Base-by-base conservation (phyloP, 2,113 vertebrate species). In the Telmatochromis sp. region DNA sequence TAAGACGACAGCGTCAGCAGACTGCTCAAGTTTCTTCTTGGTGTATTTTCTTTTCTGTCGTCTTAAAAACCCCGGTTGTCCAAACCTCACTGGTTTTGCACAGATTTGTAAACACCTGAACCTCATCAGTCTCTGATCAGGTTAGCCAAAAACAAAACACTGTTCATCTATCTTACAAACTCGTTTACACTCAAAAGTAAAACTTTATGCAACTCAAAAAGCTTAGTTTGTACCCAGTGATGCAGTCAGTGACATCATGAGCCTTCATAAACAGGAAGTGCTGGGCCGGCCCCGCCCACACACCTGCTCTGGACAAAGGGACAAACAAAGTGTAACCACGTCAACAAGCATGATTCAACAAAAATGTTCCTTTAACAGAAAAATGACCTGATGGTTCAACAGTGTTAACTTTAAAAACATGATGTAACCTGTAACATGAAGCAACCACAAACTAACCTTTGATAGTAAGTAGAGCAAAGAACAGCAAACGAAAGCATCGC, bases 401-500 rank as follows among this genome's bases (percentile, higher is more conserved):
- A 35, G 31, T 63, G 31, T 63, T 7, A 7, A 7, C 58, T 63
- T 63, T 7, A 63, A 35, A 35, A 33, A 33, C 57, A 9, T 9
- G 58, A 63, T 19, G 28, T 33, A 33, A 63, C 3, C 28, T 11
- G 9, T 53, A 0, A 6, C 57, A 31, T 17, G 31, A 31, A 1
- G 14, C 57, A 19, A 7, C 28, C 28, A 63, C 28, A 1, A 19
- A 63, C 58, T 7, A 19, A 40, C 37, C 37, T 37, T 37, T 40
- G 37, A 0, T 11, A 40, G 37, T 33, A 3, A 7, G 57, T 7
- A 63, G 5, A 63, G 58, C 58, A 11, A 4, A 63, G 28, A 19
- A 7, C 15, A 1, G 55, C 26, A 63, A 1, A 19, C 28, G 1
- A 19, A 0, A 60, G 28, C 57, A 10, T 60, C 4, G 0, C 9